These are phyloP conservation scores for Heteractis magnifica DNA, from an alignment of 92 coral and sea anemone genomes.

Conservation along the genomic window DNA sequence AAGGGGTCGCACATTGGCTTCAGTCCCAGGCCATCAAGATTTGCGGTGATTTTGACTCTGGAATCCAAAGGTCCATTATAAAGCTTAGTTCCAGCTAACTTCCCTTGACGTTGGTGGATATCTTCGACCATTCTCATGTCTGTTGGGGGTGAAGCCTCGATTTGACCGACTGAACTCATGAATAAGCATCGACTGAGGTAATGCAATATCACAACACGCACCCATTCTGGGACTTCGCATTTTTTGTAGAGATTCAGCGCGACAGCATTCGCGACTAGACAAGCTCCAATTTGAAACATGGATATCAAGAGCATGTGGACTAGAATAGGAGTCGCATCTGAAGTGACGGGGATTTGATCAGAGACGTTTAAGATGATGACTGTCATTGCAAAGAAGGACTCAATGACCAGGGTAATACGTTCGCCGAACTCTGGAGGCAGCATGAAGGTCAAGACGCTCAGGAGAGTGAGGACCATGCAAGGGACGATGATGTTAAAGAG, in stretches of 20 bases:
- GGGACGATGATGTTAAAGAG: slow-evolving; percentile 90
- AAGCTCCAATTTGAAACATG: slow-evolving; percentile 74
- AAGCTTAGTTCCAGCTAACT: slow-evolving; percentile 55
- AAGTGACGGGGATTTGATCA: slow-evolving; percentile 80
- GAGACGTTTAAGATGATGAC: slow-evolving; percentile 83
- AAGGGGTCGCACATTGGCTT: slow-evolving; percentile 19
- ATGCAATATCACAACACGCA: slow-evolving; percentile 66
- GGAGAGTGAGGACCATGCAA: slow-evolving; percentile 71
- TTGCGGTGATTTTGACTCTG: neutral
- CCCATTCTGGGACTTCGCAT: slow-evolving; percentile 69
- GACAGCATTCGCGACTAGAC: slow-evolving; percentile 69
- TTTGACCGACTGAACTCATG: slow-evolving; percentile 45
- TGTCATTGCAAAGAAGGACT: slow-evolving; percentile 88
- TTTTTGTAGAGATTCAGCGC: slow-evolving; percentile 64
- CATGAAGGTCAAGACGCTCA: slow-evolving; percentile 75
- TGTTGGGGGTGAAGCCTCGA: slow-evolving; percentile 32
- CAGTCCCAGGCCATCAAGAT: slow-evolving; percentile 19
- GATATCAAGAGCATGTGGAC: slow-evolving; percentile 54
- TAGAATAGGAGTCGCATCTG: slow-evolving; percentile 81
- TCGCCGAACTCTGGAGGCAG: slow-evolving; percentile 96
- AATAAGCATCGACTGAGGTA: slow-evolving; percentile 64
- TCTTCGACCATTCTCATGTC: slow-evolving; percentile 47
- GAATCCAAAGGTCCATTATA: slow-evolving; percentile 12
- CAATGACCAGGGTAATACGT: slow-evolving; percentile 86
- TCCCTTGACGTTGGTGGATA: slow-evolving; percentile 30